Evolutionary conservation across 2,113 vertebrate genomes (phyloP), one percentile per base, ranked within the genome.

Genomic region (Dasyprocta punctata): DNA sequence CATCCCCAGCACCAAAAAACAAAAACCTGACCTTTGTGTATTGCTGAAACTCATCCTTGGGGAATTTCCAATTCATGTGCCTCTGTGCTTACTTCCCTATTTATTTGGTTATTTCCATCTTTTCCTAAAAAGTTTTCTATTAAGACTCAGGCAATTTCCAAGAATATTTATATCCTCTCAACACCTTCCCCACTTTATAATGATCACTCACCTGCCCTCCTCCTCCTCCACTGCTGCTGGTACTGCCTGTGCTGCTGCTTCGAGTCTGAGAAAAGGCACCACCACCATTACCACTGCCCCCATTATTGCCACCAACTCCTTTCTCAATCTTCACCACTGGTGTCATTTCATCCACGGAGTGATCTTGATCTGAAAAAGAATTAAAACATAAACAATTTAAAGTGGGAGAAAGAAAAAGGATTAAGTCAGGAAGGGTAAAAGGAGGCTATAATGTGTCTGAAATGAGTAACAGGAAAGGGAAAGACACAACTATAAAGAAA

Each of bases 301-400:
- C 90, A 56, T 98, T 98, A 94, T 89, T 98, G 95, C 98, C 98
- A 98, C 98, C 98, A 93, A 98, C 98, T 96, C 98, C 98, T 96
- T 98, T 99, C 86, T 99, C 99, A 80, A 98, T 98, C 98, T 98
- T 99, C 95, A 98, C 98, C 41, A 98, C 89, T 0, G 97, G 90
- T 78, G 97, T 95, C 98, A 99, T 99, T 94, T 99, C 98, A 96
- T 99, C 99, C 97, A 98, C 93, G 96, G 97, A 94, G 97, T 98
- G 98, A 98, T 99, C 99, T 94, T 98, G 98, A 94, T 99, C 99
- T 99, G 38, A 97, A 16, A 93, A 87, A 95, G 2, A 95, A 89
- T 86, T 22, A 90, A 75, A 96, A 93, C 63, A 95, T 83, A 96
- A 78, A 49, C 83, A 97, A 97, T 58, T 93, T 28, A 52, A 90